Percentiles rank a stretch among this genome's conserved stretches.
phyloP scores from a whole-genome alignment of 2,113 vertebrate genomes.

The Onychostruthus taczanowskii region DNA sequence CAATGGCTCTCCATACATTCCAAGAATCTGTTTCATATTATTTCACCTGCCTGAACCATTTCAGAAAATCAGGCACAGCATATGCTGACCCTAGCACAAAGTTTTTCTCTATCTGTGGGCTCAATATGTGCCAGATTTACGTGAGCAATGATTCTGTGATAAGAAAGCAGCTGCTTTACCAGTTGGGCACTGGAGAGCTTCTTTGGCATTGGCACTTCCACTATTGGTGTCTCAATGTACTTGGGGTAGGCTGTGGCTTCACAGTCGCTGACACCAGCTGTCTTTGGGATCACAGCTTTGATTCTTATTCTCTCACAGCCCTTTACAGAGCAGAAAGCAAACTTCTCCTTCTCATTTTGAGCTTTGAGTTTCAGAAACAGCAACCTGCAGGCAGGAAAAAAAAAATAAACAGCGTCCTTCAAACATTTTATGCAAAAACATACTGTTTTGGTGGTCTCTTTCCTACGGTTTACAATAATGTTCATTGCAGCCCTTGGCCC shows the following conservation, averaged over 20 bases:
- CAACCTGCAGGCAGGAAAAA: constrained; percentile 71
- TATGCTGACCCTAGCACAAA: not conserved
- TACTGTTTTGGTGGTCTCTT: not conserved
- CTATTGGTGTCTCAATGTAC: constrained; percentile 81
- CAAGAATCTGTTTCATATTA: not conserved
- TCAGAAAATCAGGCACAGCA: not conserved
- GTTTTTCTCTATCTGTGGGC: not conserved
- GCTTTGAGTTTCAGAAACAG: constrained; percentile 91
- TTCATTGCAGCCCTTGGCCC: not conserved
- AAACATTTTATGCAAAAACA: not conserved
- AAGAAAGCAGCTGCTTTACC: constrained; percentile 73
- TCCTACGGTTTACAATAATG: not conserved
- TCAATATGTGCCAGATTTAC: not conserved
- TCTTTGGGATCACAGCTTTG: constrained; percentile 83
- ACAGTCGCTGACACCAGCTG: constrained; percentile 84
- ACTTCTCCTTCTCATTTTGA: constrained; percentile 84
- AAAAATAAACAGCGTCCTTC: not conserved
- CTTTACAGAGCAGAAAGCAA: constrained; percentile 90
- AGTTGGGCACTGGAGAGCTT: constrained; percentile 75
- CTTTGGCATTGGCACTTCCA: constrained; percentile 91
- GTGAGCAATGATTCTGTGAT: not conserved
- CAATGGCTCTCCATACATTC: not conserved
- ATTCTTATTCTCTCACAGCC: constrained; percentile 94
- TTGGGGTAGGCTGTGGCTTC: constrained; percentile 83
- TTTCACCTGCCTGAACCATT: not conserved